Percentiles rank a stretch among this genome's conserved stretches.
Evolutionary conservation across 2,888 invertebrate genomes (phyloP).

Genomic region (Athrips mouffetella): DNA sequence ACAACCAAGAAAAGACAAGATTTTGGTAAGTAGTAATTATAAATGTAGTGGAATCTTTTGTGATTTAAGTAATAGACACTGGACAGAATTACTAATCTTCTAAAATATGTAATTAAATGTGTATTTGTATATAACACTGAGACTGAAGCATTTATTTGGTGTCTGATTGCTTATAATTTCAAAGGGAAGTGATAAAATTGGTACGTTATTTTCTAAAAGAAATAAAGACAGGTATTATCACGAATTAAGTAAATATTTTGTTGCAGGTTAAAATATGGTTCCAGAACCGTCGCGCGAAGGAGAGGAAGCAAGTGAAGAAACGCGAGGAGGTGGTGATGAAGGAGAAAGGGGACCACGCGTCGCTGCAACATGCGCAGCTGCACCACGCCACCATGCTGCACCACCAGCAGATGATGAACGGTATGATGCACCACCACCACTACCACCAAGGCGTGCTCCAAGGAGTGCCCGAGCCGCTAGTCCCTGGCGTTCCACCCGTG

Average conservation of each 20-base stretch:
- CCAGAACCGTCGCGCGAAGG: constrained; percentile 95
- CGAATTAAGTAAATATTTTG: constrained; percentile 12
- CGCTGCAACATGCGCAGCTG: constrained; percentile 70
- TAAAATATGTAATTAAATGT: too few species aligned
- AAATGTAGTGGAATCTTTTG: too few species aligned
- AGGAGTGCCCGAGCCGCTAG: constrained; percentile 72
- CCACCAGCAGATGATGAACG: constrained; percentile 76
- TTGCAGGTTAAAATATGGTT: constrained; percentile 88
- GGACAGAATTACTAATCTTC: too few species aligned
- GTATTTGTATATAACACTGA: too few species aligned
- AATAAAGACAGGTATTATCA: not conserved
- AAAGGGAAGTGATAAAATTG: too few species aligned
- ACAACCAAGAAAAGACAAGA: too few species aligned
- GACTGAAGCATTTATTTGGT: too few species aligned
- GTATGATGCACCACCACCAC: constrained; percentile 74
- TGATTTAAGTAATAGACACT: too few species aligned
- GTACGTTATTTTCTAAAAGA: not conserved
- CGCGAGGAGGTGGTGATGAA: constrained; percentile 84
- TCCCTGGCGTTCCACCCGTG: constrained; percentile 65
- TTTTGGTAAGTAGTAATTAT: too few species aligned
- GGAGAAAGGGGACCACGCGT: constrained; percentile 76
- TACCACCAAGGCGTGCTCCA: constrained; percentile 73
- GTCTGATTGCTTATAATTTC: too few species aligned
- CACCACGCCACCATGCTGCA: constrained; percentile 76
- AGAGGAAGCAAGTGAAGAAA: constrained; percentile 92